Base-by-base conservation (phyloP, 1,140 invertebrate genomes). In the Amyelois transitella region DNA sequence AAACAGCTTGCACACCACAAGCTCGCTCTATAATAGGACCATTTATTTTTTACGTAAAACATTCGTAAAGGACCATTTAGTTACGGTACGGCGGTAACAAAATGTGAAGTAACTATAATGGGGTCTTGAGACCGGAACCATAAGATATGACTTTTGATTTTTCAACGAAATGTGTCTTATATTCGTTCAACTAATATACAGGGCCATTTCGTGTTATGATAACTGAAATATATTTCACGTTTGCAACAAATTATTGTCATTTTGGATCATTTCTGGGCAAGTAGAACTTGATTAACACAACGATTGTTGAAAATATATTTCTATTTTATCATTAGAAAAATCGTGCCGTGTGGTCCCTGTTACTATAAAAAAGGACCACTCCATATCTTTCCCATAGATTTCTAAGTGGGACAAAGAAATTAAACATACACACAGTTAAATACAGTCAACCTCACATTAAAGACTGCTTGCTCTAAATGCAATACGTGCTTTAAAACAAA, bases 21-120 rank as follows among this genome's bases (percentile, higher is more conserved):
- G 70, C 55, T 62, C 66, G 59, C 60, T 18, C 38, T 45, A 55
- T 60, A 58, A 75, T 67, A 60, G 53, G 64, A 32, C 58, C 66
- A 63, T 74, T 80, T 75, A 65, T 76, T 84, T 78, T 72, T 69
- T 73, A 62, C 67, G 65, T 53, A 62, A 70, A 72, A 73, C 61
- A 55, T 53, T 62, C 55, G 44, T 72, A 76, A 81, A 68, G 76
- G 68, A 62, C 70, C 72, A 77, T 82, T 85, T 82, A 78, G 81
- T 80, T 69, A 74, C 73, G 72, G 66, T 58, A 62, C 65, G 54
- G 60, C 72, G 71, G 69, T 62, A 74, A 64, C 65, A 69, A 72
- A 72, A 64, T 68, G 62, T 64, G 50, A 21, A 19, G 59, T 49
- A 18, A 38, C 44, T 14, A 44, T 51, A 48, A 54, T 47, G 43